Base-by-base conservation (phyloP, 2,888 invertebrate genomes). In the Hecatera dysodea region DNA sequence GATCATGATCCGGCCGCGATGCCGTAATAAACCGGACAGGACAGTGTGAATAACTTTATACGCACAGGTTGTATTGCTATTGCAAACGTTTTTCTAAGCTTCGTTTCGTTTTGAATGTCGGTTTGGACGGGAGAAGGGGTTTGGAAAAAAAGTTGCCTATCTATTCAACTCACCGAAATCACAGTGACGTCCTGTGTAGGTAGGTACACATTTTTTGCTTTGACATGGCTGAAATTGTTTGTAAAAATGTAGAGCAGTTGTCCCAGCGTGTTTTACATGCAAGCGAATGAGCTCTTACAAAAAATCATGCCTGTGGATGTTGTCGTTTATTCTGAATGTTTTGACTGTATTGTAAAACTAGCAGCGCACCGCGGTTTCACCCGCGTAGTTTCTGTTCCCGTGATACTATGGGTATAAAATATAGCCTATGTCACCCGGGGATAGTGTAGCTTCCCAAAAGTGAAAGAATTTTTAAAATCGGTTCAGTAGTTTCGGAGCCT, bases 1-100 rank as follows among this genome's bases (percentile, higher is more conserved):
- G 75, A 64, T 72, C 72, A 73, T 76, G 76, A 77, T 75, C 64
- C 67, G 53, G 39, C 64, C 53, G 48, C 65, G 64, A 57, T 60
- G 67, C 48, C 44, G 39, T 68, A 70, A 55, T 70, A 72, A 75
- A 80, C 36, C 60, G 52, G 4, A 36, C 27, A 19, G 42, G 36
- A 24, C 17, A 19, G 17, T 69, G 55, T 59, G 44, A 55, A 63
- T 61, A 22, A 52, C 33, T 42, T 50, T 50, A 60, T 27, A 17
- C 1, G 9, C 17, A 63, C 22, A 50, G 57, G 24, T 57, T 59
- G 59, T 53, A 39, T 46, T 46, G 15, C 17, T 60, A n/a, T 44
- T 27, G 29, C 15, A 29, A 50, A 17, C 17, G 24, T 46, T 50
- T 33, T 2, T 56, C 7, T 50, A 24, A 46, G 19, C 36, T 65